Evolutionary conservation across 2,113 vertebrate genomes (phyloP), one percentile per base, ranked within the genome.

Genomic region (Nanorana parkeri): DNA sequence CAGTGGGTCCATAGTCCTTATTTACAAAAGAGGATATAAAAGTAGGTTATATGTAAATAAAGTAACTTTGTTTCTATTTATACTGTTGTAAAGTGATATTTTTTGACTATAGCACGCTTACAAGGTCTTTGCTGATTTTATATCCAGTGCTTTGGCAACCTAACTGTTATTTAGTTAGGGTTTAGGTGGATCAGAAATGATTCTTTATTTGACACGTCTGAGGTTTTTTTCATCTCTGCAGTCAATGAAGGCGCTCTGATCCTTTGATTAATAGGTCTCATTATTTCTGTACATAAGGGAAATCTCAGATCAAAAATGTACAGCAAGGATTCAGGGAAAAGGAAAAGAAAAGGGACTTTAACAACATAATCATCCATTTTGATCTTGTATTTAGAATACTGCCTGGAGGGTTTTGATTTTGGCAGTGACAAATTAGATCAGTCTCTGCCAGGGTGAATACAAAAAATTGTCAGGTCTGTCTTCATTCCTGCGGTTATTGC

Each of bases 311-410:
- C 32, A 63, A 76, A 68, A 77, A 47, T 63, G 32, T 16, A 32
- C 74, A 77, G 21, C 41, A 47, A 29, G 17, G 36, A n/a, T 77
- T 64, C 32, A 63, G 23, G 8, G 36, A 68, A 36, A 47, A 77
- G 29, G 63, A 64, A 52, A 64, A 23, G 24, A 61, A 47, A 28
- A 65, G 10, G 41, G 41, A 60, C 36, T 36, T 11, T 47, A 77
- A 64, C 60, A 77, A 28, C 60, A 64, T 77, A 77, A 77, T 77
- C 74, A 64, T 28, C 64, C 60, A 77, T 77, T 65, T 36, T 77
- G 74, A 77, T 64, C 58, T 64, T 77, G 74, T 77, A 64, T 77
- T 77, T 26, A 20, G n/a, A 28, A 52, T 64, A 64, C 24, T 26
- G 28, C 74, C 74, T 24, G 3, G 3, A 52, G 74, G 74, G 32